These are phyloP conservation scores for Bugulina stolonifera DNA, from an alignment of 2,888 invertebrate species.

Conservation along the genomic window DNA sequence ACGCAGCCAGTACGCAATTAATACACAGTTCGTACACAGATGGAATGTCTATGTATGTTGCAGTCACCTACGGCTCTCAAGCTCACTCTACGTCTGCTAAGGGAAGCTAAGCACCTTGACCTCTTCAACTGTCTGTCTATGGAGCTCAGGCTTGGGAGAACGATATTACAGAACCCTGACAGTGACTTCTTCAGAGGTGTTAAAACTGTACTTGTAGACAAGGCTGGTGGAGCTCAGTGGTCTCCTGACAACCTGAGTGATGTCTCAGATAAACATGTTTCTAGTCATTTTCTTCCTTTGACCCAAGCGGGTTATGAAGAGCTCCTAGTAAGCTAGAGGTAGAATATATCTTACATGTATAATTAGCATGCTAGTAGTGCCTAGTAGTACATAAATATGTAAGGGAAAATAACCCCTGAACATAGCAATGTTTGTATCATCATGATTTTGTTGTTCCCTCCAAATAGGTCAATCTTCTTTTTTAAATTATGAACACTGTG, in stretches of 20 bases:
- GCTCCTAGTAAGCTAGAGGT: no score
- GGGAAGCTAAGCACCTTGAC: neutral
- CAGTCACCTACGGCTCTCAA: neutral
- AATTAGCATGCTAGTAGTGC: no score
- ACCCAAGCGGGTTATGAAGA: neutral
- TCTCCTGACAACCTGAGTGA: neutral
- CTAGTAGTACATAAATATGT: no score
- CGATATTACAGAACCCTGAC: neutral
- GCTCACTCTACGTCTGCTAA: neutral
- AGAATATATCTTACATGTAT: no score
- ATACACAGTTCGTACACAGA: no score
- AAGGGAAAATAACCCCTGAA: no score
- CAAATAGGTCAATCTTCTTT: no score
- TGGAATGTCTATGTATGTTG: no score
- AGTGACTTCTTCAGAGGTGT: constrained; percentile 15
- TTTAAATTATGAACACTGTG: no score
- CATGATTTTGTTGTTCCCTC: no score
- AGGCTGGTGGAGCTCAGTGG: constrained; percentile 17
- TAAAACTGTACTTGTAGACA: constrained; percentile 8
- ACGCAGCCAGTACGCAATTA: no score
- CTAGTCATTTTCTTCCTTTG: neutral
- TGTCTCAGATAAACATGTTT: neutral
- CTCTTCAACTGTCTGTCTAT: neutral
- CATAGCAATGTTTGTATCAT: no score
- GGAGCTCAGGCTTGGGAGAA: constrained; percentile 10